Evolutionary conservation across 2,888 invertebrate species (phyloP).

Genomic region (Drosophila ezoana): DNA sequence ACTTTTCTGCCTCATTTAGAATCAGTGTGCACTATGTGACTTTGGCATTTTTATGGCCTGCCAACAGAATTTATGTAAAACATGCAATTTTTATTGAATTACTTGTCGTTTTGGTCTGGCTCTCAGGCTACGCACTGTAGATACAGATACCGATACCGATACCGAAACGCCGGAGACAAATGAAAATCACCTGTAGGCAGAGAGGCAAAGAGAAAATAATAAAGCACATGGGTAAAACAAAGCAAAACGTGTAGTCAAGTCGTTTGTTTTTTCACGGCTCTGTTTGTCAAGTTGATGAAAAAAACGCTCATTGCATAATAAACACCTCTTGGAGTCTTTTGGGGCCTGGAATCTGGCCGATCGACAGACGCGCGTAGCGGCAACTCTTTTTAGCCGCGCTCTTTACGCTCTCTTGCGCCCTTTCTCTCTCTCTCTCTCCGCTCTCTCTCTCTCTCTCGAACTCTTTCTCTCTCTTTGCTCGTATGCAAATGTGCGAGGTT

Average conservation of each 20-base stretch:
- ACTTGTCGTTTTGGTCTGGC: constrained; percentile 57
- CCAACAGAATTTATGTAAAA: constrained; percentile 66
- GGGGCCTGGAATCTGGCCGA: constrained; percentile 41
- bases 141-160: constrained; percentile 42
- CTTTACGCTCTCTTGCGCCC: constrained; percentile 21
- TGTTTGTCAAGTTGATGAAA: constrained; percentile 77
- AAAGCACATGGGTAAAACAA: constrained; percentile 54
- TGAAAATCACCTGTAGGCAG: constrained; percentile 41
- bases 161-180: constrained; percentile 26
- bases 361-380: constrained; percentile 62
- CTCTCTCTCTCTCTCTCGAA: constrained; percentile 1
- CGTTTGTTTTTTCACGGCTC: constrained; percentile 65
- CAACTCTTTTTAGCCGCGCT: constrained; percentile 42
- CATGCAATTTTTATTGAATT: constrained; percentile 75
- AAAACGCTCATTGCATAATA: constrained; percentile 84
- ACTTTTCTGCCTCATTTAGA: constrained; percentile 11
- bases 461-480: constrained; percentile 22
- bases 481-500: constrained; percentile 70
- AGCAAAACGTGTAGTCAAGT: constrained; percentile 42
- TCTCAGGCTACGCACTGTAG: constrained; percentile 44
- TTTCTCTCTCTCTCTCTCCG: constrained; percentile 25
- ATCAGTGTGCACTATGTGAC: constrained; percentile 39
- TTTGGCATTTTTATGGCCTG: constrained; percentile 47
- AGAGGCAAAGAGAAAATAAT: constrained; percentile 30
- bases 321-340: constrained; percentile 67